Conservation (phyloP, 2,113 vertebrate species). For the Cygnus atratus region DNA sequence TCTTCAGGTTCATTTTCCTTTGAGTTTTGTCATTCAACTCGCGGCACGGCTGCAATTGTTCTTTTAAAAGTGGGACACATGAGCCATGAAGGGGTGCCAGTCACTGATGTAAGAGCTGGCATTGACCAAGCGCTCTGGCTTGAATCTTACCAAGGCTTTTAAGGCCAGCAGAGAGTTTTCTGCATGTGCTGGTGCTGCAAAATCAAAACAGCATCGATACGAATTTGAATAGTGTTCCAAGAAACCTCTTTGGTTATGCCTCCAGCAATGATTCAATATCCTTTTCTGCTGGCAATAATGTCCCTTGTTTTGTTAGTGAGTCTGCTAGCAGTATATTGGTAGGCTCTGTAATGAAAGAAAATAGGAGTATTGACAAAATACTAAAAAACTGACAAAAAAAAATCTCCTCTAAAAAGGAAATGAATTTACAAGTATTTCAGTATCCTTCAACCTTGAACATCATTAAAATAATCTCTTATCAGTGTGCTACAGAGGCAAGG, state of each 20-base stretch:
- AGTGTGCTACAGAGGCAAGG: not conserved
- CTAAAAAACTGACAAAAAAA: conserved; percentile 33
- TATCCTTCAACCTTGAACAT: not conserved
- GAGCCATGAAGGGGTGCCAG: conserved; percentile 44
- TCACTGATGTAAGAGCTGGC: conserved; percentile 58
- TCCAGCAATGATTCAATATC: conserved; percentile 41
- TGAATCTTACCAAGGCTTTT: conserved; percentile 43
- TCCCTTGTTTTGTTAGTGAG: conserved; percentile 42
- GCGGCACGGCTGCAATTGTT: not conserved
- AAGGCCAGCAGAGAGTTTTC: conserved; percentile 60
- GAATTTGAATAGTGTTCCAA: conserved; percentile 61
- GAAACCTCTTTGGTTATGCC: not conserved
- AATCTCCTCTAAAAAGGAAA: conserved; percentile 26
- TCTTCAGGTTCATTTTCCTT: conserved; percentile 45
- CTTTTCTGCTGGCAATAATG: conserved; percentile 30
- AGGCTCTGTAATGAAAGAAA: not conserved
- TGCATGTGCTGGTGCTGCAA: conserved; percentile 53
- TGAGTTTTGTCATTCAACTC: conserved; percentile 44
- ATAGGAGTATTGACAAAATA: not conserved
- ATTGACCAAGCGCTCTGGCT: conserved; percentile 26
- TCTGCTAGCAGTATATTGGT: not conserved
- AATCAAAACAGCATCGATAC: conserved; percentile 46
- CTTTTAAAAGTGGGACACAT: not conserved
- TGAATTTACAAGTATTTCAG: conserved; percentile 1
- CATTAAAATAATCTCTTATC: not conserved